Percentiles rank a stretch among this genome's conserved stretches.
phyloP scores from a whole-genome alignment of 2,113 vertebrate species.

The Colinus virginianus region DNA sequence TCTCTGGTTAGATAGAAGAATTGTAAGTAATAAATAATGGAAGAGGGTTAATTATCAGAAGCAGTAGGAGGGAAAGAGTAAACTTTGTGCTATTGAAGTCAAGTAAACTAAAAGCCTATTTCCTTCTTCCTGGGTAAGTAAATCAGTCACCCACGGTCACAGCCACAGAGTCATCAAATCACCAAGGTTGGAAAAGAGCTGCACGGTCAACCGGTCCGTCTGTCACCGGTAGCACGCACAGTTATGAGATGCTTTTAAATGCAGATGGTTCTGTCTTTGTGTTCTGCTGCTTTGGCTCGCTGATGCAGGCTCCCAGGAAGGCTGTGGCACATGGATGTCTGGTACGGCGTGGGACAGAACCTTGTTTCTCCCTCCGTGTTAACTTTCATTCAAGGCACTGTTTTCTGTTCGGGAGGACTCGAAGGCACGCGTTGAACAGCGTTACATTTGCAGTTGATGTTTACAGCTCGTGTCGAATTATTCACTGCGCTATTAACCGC shows the following conservation, averaged over 20 bases:
- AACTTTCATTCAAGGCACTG: background rate
- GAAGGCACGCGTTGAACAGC: constrained; percentile 35
- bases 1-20: background rate
- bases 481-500: constrained; percentile 49
- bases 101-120: background rate
- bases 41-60: constrained; percentile 3
- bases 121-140: background rate
- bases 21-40: background rate
- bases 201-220: no score
- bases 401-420: background rate
- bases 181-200: no score
- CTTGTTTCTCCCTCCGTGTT: background rate
- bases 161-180: no score
- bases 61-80: background rate
- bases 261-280: background rate
- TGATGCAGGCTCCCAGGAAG: background rate
- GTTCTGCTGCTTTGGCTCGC: background rate
- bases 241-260: background rate
- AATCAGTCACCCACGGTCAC: background rate
- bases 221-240: background rate
- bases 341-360: background rate
- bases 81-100: background rate
- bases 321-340: background rate
- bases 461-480: constrained; percentile 16
- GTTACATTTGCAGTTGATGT: constrained; percentile 20